These are phyloP conservation scores for Sebastes matsubarae DNA, from an alignment of 2,797 vertebrate genomes.

Conservation along the genomic window DNA sequence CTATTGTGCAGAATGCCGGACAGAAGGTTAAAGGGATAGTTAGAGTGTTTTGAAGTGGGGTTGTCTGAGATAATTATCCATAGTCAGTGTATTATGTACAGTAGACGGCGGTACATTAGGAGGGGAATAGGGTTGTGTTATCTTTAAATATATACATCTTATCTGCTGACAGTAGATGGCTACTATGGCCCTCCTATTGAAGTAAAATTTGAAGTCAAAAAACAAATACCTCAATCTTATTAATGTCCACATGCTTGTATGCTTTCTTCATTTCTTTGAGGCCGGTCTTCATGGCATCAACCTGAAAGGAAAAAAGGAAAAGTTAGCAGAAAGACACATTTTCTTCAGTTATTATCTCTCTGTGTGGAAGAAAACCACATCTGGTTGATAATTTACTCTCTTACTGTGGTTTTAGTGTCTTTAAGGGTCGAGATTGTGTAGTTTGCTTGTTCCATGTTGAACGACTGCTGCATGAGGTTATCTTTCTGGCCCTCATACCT, in stretches of 20 bases:
- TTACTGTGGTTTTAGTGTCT: conserved; percentile 98
- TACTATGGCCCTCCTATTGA: neutral
- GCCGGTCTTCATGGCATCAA: conserved; percentile 97
- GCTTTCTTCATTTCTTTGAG: conserved; percentile 99
- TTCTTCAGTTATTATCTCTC: neutral
- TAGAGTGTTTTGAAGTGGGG: neutral
- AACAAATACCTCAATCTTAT: conserved; percentile 92
- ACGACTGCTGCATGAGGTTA: conserved; percentile 95
- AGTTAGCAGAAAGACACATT: neutral
- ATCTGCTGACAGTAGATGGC: neutral
- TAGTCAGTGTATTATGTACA: no score
- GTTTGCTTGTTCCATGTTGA: conserved; percentile 99
- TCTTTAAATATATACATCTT: neutral
- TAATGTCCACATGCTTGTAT: conserved; percentile 95
- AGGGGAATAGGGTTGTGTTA: neutral
- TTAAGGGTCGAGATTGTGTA: conserved; percentile 95
- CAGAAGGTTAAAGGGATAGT: neutral
- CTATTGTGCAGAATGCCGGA: neutral
- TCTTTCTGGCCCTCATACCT: conserved; percentile 97
- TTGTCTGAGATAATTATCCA: no score
- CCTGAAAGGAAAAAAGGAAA: conserved; percentile 76
- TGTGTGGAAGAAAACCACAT: neutral
- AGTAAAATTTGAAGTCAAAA: neutral
- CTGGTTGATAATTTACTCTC: neutral
- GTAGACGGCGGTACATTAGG: no score